phyloP scores from a whole-genome alignment of 1,140 invertebrate genomes.

The Drosophila mauritiana region DNA sequence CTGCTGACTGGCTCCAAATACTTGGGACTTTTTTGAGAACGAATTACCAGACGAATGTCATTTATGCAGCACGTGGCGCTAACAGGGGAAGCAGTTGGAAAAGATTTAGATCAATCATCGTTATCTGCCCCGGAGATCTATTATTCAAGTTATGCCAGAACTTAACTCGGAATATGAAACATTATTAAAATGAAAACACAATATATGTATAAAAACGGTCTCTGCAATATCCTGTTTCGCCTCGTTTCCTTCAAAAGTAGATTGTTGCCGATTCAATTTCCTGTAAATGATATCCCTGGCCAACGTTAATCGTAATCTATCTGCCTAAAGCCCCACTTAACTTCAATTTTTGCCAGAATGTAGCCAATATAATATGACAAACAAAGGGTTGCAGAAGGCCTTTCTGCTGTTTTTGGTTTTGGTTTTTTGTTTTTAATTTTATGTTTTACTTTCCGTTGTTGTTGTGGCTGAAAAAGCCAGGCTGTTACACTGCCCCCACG shows the following conservation, averaged over 20 bases:
- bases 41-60: conserved; percentile 27
- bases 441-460: not conserved
- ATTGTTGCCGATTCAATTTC: not conserved
- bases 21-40: too few relatives aligned
- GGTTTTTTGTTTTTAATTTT: conserved; percentile 8
- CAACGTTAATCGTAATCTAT: not conserved
- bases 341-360: conserved; percentile 61
- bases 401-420: too few relatives aligned
- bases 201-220: not conserved
- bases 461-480: conserved; percentile 33
- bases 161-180: not conserved
- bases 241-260: not conserved
- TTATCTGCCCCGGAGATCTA: not conserved
- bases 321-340: conserved; percentile 20
- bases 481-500: conserved; percentile 31
- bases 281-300: not conserved
- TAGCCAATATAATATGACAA: conserved; percentile 62
- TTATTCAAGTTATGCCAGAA: too few relatives aligned
- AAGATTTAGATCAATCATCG: not conserved
- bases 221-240: too few relatives aligned
- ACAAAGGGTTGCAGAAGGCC: conserved; percentile 48
- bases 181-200: not conserved
- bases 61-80: conserved; percentile 44
- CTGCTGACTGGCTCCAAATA: not conserved
- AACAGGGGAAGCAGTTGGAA: not conserved